Evolutionary conservation across 2,113 vertebrate genomes (phyloP).

Genomic region (Geothlypis trichas): DNA sequence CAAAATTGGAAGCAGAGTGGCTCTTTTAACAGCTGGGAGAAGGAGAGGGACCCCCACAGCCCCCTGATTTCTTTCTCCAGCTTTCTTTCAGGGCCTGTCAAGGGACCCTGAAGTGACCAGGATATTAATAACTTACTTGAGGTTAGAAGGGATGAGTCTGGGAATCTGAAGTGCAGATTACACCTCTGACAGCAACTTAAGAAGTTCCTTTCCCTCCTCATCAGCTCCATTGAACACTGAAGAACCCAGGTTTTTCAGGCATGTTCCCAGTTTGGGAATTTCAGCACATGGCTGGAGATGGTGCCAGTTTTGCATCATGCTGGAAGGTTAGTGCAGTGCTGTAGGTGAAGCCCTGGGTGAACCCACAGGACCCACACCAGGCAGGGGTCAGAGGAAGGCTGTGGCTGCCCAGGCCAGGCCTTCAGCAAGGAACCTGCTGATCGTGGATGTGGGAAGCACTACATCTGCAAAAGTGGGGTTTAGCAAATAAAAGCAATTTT

Average conservation of each 20-base stretch:
- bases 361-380: background rate
- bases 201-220: background rate
- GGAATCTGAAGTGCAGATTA: background rate
- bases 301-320: background rate
- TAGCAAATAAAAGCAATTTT: background rate
- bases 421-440: background rate
- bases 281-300: rapidly evolving
- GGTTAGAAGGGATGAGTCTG: background rate
- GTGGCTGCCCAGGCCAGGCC: background rate
- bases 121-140: background rate
- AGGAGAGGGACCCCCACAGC: rapidly evolving
- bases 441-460: background rate
- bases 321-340: background rate
- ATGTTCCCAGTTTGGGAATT: background rate
- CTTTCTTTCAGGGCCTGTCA: background rate
- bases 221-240: background rate
- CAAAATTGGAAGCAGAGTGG: background rate
- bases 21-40: background rate
- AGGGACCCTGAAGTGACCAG: background rate
- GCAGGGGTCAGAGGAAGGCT: background rate
- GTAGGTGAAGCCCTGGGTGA: background rate
- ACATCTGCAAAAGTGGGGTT: background rate
- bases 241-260: background rate
- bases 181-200: background rate
- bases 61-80: rapidly evolving